These are phyloP conservation scores for Liodrosophila aerea DNA, from an alignment of 2,888 invertebrate genomes.

Conservation along the genomic window DNA sequence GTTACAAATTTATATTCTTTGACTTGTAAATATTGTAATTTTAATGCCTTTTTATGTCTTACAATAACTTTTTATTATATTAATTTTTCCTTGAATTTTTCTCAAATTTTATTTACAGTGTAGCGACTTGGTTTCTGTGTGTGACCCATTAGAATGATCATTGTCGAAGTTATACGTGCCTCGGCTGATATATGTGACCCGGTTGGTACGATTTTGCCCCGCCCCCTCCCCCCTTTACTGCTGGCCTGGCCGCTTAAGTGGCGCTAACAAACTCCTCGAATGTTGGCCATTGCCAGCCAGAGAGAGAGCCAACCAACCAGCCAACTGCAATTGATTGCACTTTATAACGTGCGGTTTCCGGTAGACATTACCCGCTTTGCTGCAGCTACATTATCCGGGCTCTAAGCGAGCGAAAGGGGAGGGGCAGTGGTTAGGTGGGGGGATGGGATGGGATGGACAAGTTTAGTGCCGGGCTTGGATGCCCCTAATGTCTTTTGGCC, in stretches of 20 bases:
- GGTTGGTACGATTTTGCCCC: constrained; percentile 29
- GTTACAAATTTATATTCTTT: too few species aligned
- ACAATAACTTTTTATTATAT: constrained; percentile 13
- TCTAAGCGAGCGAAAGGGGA: constrained; percentile 14
- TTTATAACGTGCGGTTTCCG: constrained; percentile 79
- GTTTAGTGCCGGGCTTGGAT: constrained; percentile 40
- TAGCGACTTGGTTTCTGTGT: constrained; percentile 63
- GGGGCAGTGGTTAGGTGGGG: constrained; percentile 1
- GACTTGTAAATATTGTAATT: too few species aligned
- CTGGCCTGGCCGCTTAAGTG: constrained; percentile 60
- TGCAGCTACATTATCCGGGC: constrained; percentile 57
- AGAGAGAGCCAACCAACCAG: constrained; percentile 17
- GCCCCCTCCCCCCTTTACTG: constrained; percentile 18
- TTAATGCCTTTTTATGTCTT: too few species aligned
- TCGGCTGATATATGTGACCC: constrained; percentile 65
- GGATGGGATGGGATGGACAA: constrained; percentile 1
- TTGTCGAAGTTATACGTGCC: constrained; percentile 72
- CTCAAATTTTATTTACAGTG: too few species aligned
- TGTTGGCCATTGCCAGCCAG: constrained; percentile 49
- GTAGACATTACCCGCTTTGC: constrained; percentile 75
- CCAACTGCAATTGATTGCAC: constrained; percentile 78
- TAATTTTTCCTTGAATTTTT: constrained; percentile 20
- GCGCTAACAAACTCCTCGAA: constrained; percentile 65
- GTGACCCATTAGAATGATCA: constrained; percentile 77
- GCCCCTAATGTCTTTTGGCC: constrained; percentile 70